Base-by-base conservation (phyloP, 2,113 vertebrate species). In the Oncorhynchus masou region DNA sequence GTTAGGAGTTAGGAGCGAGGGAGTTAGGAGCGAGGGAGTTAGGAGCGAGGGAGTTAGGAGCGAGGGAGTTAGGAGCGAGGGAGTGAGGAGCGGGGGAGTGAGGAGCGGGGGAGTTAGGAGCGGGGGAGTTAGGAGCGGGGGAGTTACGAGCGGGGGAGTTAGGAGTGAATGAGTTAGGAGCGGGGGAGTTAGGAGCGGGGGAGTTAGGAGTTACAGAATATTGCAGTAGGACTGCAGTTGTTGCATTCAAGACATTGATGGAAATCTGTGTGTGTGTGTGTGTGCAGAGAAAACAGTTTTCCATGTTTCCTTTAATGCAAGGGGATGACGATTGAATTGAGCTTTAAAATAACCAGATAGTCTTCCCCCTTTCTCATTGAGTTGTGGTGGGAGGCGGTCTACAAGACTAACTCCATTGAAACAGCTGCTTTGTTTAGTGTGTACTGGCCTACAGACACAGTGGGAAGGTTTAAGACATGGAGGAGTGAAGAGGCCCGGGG, bases 251-350 rank as follows among this genome's bases (percentile, higher is more conserved):
- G 16, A 16, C 54, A 48, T 66, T 51, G 74, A 25, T 67, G 22
- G 48, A n/a, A 49, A 66, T 5, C 4, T 8, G 2, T 45, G 39
- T 45, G 39, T 39, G 34, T 39, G 34, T 34, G 1, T 34, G 5
- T 34, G 5, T 34, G 25, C 27, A 4, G 62, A 72, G 48, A 22
- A n/a, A 65, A 64, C 19, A 57, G 71, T 29, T 54, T 34, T 11
- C 54, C 11, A 49, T 22, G 60, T 62, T 72, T 66, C 57, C 66
- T 74, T 57, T 57, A 24, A 24, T 62, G 57, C 60, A 51, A 68
- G 45, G 25, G 73, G 75, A 70, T 24, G 70, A 19, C 66, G 60
- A 70, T 20, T 7, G 54, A 6, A 45, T 45, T 2, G 9, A 57
- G 54, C 4, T 57, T 4, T 20, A 57, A 57, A 20, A 16, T 16